Percentiles rank a stretch among this genome's conserved stretches.
These are phyloP conservation scores for Bovichtus variegatus DNA, from an alignment of 2,797 vertebrate genomes.

Conservation along the genomic window DNA sequence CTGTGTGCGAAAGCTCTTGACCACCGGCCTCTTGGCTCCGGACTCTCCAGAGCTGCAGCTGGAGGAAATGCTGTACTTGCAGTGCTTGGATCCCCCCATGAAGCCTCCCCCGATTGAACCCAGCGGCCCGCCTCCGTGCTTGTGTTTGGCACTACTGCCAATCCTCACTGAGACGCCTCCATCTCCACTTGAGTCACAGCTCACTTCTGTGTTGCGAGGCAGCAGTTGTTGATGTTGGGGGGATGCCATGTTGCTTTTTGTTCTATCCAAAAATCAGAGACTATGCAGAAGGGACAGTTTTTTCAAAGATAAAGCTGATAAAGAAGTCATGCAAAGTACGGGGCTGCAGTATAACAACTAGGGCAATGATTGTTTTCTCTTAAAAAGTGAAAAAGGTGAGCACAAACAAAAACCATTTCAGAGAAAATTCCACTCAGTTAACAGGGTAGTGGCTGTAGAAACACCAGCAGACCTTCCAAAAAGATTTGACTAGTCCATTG, in stretches of 20 bases:
- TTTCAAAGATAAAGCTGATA: constrained; percentile 4
- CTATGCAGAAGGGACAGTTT: constrained; percentile 5
- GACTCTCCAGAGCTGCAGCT: constrained; percentile 96
- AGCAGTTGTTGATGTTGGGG: constrained; percentile 93
- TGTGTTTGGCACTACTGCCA: constrained; percentile 85
- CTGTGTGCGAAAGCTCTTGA: constrained; percentile 82
- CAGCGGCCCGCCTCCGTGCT: constrained; percentile 77
- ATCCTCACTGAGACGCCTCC: constrained; percentile 91
- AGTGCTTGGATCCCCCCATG: constrained; percentile 87
- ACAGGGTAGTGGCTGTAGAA: constrained; percentile 45
- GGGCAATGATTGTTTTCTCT: not conserved
- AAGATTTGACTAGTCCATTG: constrained; percentile 71
- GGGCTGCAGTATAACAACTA: constrained; percentile 17
- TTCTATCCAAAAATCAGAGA: constrained; percentile 23
- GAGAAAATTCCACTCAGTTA: constrained; percentile 43
- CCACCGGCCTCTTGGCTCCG: constrained; percentile 82
- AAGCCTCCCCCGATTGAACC: constrained; percentile 79
- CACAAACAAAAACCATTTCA: constrained; percentile 14
- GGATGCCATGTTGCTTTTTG: constrained; percentile 88
- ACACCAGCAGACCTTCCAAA: constrained; percentile 61
- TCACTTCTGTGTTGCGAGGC: constrained; percentile 93
- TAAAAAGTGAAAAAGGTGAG: constrained; percentile 12
- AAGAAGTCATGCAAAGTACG: constrained; percentile 57
- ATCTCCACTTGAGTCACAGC: constrained; percentile 92
- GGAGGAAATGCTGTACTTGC: constrained; percentile 97